Base-by-base conservation (phyloP, 1,140 invertebrate genomes). In the Lerema accius region DNA sequence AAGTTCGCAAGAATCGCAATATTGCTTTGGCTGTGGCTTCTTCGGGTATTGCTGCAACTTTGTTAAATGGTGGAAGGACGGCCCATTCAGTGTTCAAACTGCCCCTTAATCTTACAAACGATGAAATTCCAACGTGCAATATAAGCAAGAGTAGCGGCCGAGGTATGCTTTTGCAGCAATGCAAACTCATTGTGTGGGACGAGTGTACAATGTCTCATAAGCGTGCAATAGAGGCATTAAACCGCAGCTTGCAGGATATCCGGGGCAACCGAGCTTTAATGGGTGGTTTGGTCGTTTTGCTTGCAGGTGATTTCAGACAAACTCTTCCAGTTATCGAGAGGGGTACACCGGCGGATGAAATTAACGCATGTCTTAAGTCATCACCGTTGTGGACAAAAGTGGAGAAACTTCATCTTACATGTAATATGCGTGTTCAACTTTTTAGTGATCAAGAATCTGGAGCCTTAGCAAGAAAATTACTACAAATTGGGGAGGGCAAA, bases 11-110 rank as follows among this genome's bases (percentile, higher is more conserved):
- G 32, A 50, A 62, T 17, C 11, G 15, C 14, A 40, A 48, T 23
- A 39, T 65, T 59, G 63, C 67, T 43, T 23, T 69, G 23, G 88
- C 90, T 3, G 68, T 92, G 10, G 92, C 92, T 50, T 92, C 88
- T 51, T 92, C 92, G 15, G 92, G 92, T 48, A 93, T 94, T 17
- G 91, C 92, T 23, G 91, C 92, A n/a, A 92, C 90, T 35, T 71
- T 93, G n/a, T 65, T 93, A 28, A 61, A 78, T 19, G 86, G 89
- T 58, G 92, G 92, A 16, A 67, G 84, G 77, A 94, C 92, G 23
- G 89, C 89, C 40, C 92, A 94, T 85, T 92, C 86, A 7, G 73
- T 80, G 13, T 50, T 94, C 11, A 92, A 92, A 63, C 26, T 78
- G 45, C 65, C 72, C 11, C 45, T 75, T 1, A 71, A 75, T 65